These are phyloP conservation scores for Paradoxurus hermaphroditus DNA, from an alignment of 2,113 vertebrate species.

Conservation along the genomic window DNA sequence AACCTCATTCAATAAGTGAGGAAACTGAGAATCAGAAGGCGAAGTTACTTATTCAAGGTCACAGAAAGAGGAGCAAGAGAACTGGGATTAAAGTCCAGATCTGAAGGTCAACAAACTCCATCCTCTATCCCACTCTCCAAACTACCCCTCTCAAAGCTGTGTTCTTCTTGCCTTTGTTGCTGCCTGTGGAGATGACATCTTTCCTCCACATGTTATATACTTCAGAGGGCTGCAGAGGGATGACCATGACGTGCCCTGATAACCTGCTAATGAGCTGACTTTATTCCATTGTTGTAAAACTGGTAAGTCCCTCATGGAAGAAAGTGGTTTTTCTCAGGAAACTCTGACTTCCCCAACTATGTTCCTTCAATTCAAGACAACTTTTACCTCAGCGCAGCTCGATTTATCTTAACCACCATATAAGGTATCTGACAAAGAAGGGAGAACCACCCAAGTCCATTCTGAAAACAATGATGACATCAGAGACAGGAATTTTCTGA, in stretches of 20 bases:
- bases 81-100: background rate
- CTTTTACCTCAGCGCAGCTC: background rate
- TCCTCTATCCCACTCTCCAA: background rate
- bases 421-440: background rate
- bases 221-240: background rate
- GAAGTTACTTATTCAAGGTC: background rate
- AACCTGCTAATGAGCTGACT: background rate
- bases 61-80: background rate
- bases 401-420: background rate
- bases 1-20: background rate
- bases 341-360: background rate
- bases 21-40: background rate
- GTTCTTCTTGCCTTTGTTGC: background rate
- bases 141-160: background rate
- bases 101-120: background rate
- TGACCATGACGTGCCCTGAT: background rate
- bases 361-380: background rate
- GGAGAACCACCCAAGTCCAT: background rate
- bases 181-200: background rate
- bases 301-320: background rate
- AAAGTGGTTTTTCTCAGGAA: background rate
- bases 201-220: background rate
- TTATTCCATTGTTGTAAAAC: background rate
- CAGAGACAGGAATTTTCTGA: background rate
- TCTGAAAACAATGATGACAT: background rate